Percentiles rank a stretch among this genome's conserved stretches.
These are phyloP conservation scores for Carassius auratus DNA, from an alignment of 2,113 vertebrate genomes.

Conservation along the genomic window DNA sequence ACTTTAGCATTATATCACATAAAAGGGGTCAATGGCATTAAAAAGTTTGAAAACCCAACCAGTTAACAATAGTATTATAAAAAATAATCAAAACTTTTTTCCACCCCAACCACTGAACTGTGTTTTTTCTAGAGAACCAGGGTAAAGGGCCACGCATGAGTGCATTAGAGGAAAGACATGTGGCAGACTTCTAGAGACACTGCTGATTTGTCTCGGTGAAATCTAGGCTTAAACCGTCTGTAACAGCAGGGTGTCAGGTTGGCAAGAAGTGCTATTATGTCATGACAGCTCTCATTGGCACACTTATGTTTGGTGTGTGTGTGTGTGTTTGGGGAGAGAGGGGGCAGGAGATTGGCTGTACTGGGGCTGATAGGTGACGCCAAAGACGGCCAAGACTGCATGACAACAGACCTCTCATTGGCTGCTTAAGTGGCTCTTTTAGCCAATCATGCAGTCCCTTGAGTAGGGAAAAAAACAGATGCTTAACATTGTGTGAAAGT, in stretches of 20 bases:
- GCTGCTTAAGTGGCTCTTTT: slow-evolving; percentile 65
- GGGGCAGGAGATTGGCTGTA: slow-evolving; percentile 1
- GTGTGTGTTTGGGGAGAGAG: slow-evolving; percentile 3
- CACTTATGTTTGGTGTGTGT: slow-evolving; percentile 57
- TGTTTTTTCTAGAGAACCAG: neutral
- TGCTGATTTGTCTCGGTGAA: slow-evolving; percentile 27
- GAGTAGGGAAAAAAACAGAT: slow-evolving; percentile 64
- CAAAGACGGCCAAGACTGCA: slow-evolving; percentile 71
- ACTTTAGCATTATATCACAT: too few relatives aligned
- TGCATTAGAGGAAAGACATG: slow-evolving; percentile 24
- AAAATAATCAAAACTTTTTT: neutral
- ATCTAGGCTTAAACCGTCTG: slow-evolving; percentile 21
- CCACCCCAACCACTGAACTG: neutral
- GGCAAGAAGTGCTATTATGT: slow-evolving; percentile 68
- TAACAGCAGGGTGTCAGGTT: slow-evolving; percentile 54
- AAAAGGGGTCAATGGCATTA: too few relatives aligned
- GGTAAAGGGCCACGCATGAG: slow-evolving; percentile 8
- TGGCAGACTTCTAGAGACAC: slow-evolving; percentile 25
- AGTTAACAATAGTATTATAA: neutral
- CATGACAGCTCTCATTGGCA: slow-evolving; percentile 71
- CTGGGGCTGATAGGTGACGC: slow-evolving; percentile 48
- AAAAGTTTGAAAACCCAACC: too few relatives aligned
- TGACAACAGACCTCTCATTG: slow-evolving; percentile 87
- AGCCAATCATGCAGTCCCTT: slow-evolving; percentile 75
- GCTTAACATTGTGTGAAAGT: slow-evolving; percentile 34